phyloP scores from a whole-genome alignment of 2,888 invertebrate genomes.

The Melanchra persicariae region DNA sequence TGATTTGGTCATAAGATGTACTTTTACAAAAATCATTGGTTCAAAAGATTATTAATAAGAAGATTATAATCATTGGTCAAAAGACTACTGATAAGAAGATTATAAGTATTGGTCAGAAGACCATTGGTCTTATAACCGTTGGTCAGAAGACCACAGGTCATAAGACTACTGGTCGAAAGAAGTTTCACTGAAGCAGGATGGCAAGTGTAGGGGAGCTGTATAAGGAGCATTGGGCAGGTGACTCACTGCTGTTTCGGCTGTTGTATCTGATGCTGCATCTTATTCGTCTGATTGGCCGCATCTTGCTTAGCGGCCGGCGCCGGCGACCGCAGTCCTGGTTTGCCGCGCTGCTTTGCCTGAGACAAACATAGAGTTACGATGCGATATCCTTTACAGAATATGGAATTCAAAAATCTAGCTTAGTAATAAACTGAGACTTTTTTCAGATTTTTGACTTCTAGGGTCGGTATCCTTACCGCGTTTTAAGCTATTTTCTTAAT shows the following conservation, averaged over 20 bases:
- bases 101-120: background rate
- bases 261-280: conserved; percentile 87
- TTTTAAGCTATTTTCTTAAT: conserved; percentile 8
- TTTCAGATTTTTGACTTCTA: background rate
- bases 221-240: background rate
- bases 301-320: conserved; percentile 93
- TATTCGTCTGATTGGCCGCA: conserved; percentile 93
- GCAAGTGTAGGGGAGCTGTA: background rate
- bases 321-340: conserved; percentile 92
- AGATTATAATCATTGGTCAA: background rate
- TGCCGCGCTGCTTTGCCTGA: conserved; percentile 93
- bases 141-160: conserved; percentile 11
- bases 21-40: background rate
- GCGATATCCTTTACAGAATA: background rate
- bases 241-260: conserved; percentile 87
- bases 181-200: conserved; percentile 33
- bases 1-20: background rate
- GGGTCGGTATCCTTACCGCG: background rate
- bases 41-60: background rate
- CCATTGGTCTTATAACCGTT: conserved; percentile 9
- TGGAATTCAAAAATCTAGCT: background rate
- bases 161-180: conserved; percentile 11
- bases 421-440: background rate
- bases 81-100: background rate
- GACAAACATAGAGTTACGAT: conserved; percentile 3